Percentiles rank a stretch among this genome's conserved stretches.
phyloP scores from a whole-genome alignment of 1,140 invertebrate species.

The Choristoneura fumiferana region DNA sequence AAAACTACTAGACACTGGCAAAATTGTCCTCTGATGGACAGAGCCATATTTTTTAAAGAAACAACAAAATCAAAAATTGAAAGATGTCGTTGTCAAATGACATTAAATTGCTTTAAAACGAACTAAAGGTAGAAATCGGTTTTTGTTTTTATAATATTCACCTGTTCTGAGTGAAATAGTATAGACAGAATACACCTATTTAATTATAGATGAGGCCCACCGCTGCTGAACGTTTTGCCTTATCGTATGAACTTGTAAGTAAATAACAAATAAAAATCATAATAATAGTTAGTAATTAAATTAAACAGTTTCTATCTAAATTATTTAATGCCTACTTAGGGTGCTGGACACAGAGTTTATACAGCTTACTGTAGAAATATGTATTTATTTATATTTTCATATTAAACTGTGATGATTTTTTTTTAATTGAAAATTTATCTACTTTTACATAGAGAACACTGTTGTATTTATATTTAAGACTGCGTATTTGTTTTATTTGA shows the following conservation, averaged over 20 bases:
- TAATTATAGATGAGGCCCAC: no score
- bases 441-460: constrained; percentile 22
- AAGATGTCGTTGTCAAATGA: no score
- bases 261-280: background rate
- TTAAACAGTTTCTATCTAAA: background rate
- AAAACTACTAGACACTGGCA: no score
- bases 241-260: background rate
- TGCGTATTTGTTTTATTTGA: background rate
- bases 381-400: background rate
- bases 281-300: constrained; percentile 6
- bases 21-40: no score
- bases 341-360: constrained; percentile 5
- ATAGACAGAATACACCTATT: no score
- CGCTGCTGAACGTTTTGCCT: background rate
- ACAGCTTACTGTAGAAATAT: constrained; percentile 3
- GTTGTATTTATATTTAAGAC: constrained; percentile 13
- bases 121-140: no score
- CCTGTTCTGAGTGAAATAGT: no score
- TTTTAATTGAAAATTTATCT: background rate
- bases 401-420: background rate
- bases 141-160: no score
- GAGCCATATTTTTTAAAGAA: no score
- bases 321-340: background rate
- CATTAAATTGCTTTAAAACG: no score
- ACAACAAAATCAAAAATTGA: no score